Conservation (phyloP, 2,113 vertebrate species). For the Otis tarda region DNA sequence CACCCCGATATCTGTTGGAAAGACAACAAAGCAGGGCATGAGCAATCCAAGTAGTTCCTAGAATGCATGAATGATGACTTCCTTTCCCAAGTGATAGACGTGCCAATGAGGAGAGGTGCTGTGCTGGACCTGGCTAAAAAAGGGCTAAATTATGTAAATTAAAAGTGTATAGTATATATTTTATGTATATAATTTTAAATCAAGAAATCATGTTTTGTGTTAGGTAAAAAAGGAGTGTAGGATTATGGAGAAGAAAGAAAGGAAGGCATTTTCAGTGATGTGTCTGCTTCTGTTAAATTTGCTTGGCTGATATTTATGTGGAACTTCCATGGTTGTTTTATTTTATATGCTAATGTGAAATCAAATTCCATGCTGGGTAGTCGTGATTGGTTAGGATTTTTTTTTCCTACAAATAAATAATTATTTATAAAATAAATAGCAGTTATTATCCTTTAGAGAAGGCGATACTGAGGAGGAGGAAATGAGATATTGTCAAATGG, state of each 20-base stretch:
- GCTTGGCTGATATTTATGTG: not conserved
- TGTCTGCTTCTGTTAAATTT: not conserved
- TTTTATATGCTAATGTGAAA: not conserved
- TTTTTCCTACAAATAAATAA: not conserved
- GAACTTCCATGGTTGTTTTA: not conserved
- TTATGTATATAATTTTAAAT: not conserved
- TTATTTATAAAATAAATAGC: not conserved
- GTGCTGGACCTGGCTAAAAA: not conserved
- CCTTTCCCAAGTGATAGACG: too few relatives aligned
- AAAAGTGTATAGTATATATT: not conserved
- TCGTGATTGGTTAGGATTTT: not conserved
- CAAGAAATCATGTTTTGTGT: not conserved
- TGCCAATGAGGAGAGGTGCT: too few relatives aligned
- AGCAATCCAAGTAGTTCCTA: too few relatives aligned
- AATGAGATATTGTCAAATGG: not conserved
- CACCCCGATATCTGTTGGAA: too few relatives aligned
- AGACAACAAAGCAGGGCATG: too few relatives aligned
- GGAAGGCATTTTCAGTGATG: not conserved
- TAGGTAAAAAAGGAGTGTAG: not conserved
- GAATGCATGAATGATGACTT: too few relatives aligned
- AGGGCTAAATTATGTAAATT: not conserved
- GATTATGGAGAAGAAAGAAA: not conserved
- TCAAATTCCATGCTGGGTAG: not conserved
- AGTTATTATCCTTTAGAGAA: not conserved
- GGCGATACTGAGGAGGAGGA: not conserved